Evolutionary conservation across 2,113 vertebrate species (phyloP).

Genomic region (Ammospiza nelsoni): DNA sequence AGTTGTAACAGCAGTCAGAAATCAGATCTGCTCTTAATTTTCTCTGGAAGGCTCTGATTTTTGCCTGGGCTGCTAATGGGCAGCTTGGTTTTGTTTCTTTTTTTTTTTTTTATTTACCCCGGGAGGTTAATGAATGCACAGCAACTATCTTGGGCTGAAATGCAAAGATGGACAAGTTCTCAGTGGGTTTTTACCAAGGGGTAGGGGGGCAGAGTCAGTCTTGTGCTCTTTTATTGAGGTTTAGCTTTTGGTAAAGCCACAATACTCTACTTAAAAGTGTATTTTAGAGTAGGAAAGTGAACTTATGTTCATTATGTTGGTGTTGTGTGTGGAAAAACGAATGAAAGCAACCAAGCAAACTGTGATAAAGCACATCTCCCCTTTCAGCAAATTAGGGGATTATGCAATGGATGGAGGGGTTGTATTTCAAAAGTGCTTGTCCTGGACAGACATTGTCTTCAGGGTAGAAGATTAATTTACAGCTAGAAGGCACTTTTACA

Average conservation of each 20-base stretch:
- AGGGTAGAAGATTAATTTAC: background rate
- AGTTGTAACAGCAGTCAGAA: background rate
- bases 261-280: rapidly evolving
- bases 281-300: background rate
- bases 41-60: background rate
- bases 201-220: background rate
- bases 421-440: background rate
- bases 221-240: background rate
- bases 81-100: background rate
- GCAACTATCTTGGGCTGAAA: background rate
- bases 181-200: background rate
- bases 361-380: background rate
- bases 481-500: background rate
- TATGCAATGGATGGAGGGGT: background rate
- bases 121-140: background rate
- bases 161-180: background rate
- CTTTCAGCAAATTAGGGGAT: background rate
- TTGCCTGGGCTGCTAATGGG: background rate
- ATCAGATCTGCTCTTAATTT: conserved; percentile 18
- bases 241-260: background rate
- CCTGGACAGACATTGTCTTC: background rate
- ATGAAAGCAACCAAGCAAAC: background rate
- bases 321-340: background rate
- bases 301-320: background rate
- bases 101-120: background rate